phyloP scores from a whole-genome alignment of 1,140 invertebrate species.

The Rhynchophorus ferrugineus region DNA sequence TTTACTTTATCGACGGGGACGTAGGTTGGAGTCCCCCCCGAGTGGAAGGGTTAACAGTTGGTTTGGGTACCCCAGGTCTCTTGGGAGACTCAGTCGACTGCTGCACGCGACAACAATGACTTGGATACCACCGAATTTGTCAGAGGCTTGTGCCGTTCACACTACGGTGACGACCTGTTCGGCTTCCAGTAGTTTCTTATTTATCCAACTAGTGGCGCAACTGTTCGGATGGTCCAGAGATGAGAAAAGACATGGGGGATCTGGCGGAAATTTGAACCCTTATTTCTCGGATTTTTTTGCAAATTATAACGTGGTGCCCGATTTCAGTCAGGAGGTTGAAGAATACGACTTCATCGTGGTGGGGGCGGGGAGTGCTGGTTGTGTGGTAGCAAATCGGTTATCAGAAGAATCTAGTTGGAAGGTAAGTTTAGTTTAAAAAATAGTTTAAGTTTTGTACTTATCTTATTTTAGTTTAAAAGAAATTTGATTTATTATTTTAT shows the following conservation, averaged over 20 bases:
- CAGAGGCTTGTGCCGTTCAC: constrained; percentile 43
- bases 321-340: constrained; percentile 18
- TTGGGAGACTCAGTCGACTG: too few relatives aligned
- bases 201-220: constrained; percentile 47
- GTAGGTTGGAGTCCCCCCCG: too few relatives aligned
- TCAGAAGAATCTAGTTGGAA: constrained; percentile 46
- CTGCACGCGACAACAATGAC: too few relatives aligned
- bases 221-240: constrained; percentile 50
- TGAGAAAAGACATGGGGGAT: constrained; percentile 12
- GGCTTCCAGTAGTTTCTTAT: constrained; percentile 48
- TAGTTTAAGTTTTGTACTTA: too few relatives aligned
- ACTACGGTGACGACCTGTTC: constrained; percentile 50
- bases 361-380: constrained; percentile 59
- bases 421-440: too few relatives aligned
- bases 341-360: constrained; percentile 50
- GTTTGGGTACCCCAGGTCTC: too few relatives aligned
- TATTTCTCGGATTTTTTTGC: constrained; percentile 8
- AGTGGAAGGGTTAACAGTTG: too few relatives aligned
- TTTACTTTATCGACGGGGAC: too few relatives aligned
- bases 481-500: too few relatives aligned
- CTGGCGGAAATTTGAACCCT: constrained; percentile 1
- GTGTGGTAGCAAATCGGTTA: constrained; percentile 56
- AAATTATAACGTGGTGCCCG: too few relatives aligned
- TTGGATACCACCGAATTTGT: constrained; percentile 51
- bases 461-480: too few relatives aligned